These are phyloP conservation scores for Ferdinandea cuprea DNA, from an alignment of 2,888 invertebrate species.

Conservation along the genomic window DNA sequence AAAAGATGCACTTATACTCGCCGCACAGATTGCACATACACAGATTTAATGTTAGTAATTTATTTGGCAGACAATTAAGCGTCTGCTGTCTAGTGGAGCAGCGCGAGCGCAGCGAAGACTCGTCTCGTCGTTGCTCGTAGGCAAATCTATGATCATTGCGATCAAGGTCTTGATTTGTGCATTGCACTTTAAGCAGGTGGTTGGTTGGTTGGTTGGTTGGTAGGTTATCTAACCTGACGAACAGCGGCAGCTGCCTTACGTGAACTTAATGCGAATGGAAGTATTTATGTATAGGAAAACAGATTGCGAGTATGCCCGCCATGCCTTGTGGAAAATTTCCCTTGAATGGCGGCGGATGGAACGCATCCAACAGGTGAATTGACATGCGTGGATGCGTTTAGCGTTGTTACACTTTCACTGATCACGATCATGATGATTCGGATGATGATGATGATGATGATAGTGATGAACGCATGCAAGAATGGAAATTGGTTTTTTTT, in stretches of 20 bases:
- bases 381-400: constrained; percentile 61
- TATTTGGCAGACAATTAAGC: constrained; percentile 64
- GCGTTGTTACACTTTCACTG: constrained; percentile 52
- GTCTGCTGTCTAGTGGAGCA: constrained; percentile 21
- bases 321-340: constrained; percentile 50
- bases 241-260: constrained; percentile 43
- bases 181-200: constrained; percentile 35
- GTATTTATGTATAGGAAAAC: too few species aligned
- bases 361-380: constrained; percentile 61
- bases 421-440: constrained; percentile 25
- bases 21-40: constrained; percentile 36
- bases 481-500: constrained; percentile 50
- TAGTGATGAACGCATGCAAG: constrained; percentile 25
- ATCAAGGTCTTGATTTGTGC: constrained; percentile 41
- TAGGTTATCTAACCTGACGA: constrained; percentile 19
- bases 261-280: constrained; percentile 53
- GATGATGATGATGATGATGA: constrained; percentile 28
- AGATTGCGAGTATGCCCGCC: too few species aligned
- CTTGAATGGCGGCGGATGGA: constrained; percentile 36
- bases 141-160: constrained; percentile 5
- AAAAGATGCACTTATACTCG: constrained; percentile 47
- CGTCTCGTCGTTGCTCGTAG: too few species aligned
- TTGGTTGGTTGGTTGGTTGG: too few species aligned
- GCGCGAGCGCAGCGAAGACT: constrained; percentile 7
- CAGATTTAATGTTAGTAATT: constrained; percentile 55